These are phyloP conservation scores for Agapornis roseicollis DNA, from an alignment of 2,113 vertebrate genomes.

Conservation along the genomic window DNA sequence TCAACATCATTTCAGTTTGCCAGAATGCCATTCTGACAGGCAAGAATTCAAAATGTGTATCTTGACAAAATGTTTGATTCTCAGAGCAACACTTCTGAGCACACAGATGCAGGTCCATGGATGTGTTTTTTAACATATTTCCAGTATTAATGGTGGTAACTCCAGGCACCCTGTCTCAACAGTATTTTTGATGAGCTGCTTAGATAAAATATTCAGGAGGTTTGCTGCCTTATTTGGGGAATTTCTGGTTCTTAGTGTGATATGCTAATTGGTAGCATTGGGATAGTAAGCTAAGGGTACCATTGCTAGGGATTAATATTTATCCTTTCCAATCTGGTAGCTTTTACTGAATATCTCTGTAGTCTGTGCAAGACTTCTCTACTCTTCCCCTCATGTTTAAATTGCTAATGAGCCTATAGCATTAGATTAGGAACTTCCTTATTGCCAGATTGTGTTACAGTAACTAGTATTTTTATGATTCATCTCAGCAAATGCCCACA, in stretches of 20 bases:
- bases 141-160: background rate
- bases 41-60: background rate
- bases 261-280: background rate
- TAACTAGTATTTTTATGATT: background rate
- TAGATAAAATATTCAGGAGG: background rate
- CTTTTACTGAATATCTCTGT: background rate
- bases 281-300: background rate
- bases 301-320: background rate
- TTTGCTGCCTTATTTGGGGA: background rate
- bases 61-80: background rate
- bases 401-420: background rate
- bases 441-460: background rate
- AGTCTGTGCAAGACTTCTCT: background rate
- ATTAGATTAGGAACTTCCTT: background rate
- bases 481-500: background rate
- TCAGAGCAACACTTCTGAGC: background rate
- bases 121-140: background rate
- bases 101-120: background rate
- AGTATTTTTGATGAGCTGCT: background rate
- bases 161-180: background rate
- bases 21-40: background rate
- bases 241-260: background rate
- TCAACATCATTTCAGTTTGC: rapidly evolving
- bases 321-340: background rate
- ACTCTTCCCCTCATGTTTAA: background rate